Evolutionary conservation across 2,797 vertebrate genomes (phyloP).

Genomic region (Mus minutoides): DNA sequence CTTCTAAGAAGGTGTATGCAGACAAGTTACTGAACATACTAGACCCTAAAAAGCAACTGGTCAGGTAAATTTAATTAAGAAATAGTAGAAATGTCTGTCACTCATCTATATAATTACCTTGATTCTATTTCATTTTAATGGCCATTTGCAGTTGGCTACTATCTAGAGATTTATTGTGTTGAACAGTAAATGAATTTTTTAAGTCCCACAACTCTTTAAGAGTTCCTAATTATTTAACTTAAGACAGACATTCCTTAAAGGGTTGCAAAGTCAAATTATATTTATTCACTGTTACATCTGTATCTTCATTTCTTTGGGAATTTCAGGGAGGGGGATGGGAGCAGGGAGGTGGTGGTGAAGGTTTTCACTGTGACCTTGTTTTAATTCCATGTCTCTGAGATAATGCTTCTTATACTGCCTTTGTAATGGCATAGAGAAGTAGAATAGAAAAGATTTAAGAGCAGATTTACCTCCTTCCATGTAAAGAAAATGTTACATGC

Average conservation of each 20-base stretch:
- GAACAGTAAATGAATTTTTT: constrained; percentile 52
- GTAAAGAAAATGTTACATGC: constrained; percentile 47
- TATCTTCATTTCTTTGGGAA: constrained; percentile 65
- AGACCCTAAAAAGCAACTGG: constrained; percentile 99
- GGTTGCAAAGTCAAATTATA: constrained; percentile 54
- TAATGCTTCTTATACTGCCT: constrained; percentile 60
- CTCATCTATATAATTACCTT: constrained; percentile 58
- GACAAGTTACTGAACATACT: constrained; percentile 99
- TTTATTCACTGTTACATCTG: constrained; percentile 62
- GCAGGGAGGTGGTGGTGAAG: background rate
- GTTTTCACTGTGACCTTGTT: constrained; percentile 58
- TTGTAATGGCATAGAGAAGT: constrained; percentile 60
- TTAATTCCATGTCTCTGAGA: constrained; percentile 50
- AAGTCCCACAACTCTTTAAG: constrained; percentile 60
- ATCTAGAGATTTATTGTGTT: constrained; percentile 63
- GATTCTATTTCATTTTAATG: background rate
- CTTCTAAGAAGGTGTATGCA: constrained; percentile 99
- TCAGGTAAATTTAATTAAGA: constrained; percentile 90
- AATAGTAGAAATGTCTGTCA: constrained; percentile 61
- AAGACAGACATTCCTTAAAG: constrained; percentile 71
- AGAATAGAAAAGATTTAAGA: background rate
- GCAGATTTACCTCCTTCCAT: constrained; percentile 40
- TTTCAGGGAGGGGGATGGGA: background rate
- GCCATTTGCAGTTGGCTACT: constrained; percentile 35
- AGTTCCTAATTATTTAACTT: constrained; percentile 47